Conservation (phyloP, 2,888 invertebrate genomes). For the Emmelina monodactyla region DNA sequence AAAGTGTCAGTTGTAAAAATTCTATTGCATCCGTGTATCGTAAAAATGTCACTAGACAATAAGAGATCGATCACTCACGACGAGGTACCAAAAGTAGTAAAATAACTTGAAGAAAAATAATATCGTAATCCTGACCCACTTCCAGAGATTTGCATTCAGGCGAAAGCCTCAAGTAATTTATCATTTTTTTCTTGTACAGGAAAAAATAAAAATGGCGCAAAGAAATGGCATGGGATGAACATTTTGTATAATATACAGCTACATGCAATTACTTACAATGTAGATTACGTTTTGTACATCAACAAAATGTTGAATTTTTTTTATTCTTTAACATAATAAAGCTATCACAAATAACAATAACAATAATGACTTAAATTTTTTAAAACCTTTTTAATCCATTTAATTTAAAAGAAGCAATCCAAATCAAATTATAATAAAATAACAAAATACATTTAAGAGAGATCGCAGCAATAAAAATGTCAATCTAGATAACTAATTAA, state of each 20-base stretch:
- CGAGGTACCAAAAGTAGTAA: constrained; percentile 38
- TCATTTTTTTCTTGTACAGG: constrained; percentile 44
- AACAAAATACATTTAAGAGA: constrained; percentile 22
- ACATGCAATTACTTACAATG: constrained; percentile 10
- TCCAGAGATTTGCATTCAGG: constrained; percentile 59
- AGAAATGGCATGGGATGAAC: constrained; percentile 9
- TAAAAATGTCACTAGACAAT: constrained; percentile 50
- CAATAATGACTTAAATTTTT: too few relatives aligned
- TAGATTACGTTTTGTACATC: too few relatives aligned
- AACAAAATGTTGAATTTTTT: too few relatives aligned
- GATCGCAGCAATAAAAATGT: too few relatives aligned
- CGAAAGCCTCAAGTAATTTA: constrained; percentile 41
- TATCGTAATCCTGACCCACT: constrained; percentile 51
- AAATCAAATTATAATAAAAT: too few relatives aligned
- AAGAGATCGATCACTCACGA: constrained; percentile 53
- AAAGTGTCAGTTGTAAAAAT: constrained; percentile 25
- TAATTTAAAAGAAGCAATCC: too few relatives aligned
- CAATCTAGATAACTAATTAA: constrained; percentile 22
- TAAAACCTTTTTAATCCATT: too few relatives aligned
- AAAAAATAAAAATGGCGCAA: constrained; percentile 26
- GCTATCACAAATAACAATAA: too few relatives aligned
- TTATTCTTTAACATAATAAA: too few relatives aligned
- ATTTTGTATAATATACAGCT: constrained; percentile 1
- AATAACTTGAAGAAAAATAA: constrained; percentile 51
- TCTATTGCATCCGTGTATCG: constrained; percentile 43